These are phyloP conservation scores for Diachasma alloeum DNA, from an alignment of 1,140 invertebrate genomes.

Conservation along the genomic window DNA sequence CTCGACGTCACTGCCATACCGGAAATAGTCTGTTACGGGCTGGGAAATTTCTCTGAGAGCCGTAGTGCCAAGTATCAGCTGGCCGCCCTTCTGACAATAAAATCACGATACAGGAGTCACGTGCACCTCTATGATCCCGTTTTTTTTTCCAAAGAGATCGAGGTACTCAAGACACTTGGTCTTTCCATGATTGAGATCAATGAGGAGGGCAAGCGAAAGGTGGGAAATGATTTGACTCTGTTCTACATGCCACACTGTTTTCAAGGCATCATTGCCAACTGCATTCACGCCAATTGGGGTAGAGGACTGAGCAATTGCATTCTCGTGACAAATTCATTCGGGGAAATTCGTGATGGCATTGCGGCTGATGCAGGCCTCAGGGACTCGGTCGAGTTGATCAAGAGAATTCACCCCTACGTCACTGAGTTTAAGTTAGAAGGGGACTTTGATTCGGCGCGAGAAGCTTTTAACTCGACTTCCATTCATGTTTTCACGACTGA, in stretches of 20 bases:
- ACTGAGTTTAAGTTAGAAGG: slow-evolving; percentile 1
- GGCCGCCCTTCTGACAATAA: slow-evolving; percentile 17
- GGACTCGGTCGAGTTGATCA: slow-evolving; percentile 19
- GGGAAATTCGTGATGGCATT: slow-evolving; percentile 6
- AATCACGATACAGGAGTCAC: slow-evolving; percentile 12
- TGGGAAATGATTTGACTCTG: slow-evolving; percentile 3
- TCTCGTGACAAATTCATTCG: slow-evolving; percentile 22
- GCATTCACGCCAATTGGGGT: slow-evolving; percentile 21
- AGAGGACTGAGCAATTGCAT: slow-evolving; percentile 15
- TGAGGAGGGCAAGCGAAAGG: slow-evolving; percentile 11
- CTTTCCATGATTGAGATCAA: slow-evolving; percentile 16
- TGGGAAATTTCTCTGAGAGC: slow-evolving; percentile 22
- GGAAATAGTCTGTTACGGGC: slow-evolving; percentile 23
- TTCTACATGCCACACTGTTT: slow-evolving; percentile 29
- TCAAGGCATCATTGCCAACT: slow-evolving; percentile 22
- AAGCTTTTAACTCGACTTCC: slow-evolving; percentile 19
- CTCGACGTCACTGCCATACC: slow-evolving; percentile 6
- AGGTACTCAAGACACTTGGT: slow-evolving; percentile 18
- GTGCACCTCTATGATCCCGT: slow-evolving; percentile 24
- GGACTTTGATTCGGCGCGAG: background rate
- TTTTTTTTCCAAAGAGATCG: slow-evolving; percentile 23
- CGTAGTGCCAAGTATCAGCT: slow-evolving; percentile 17
- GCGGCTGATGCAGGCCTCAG: background rate
- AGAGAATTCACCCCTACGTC: background rate
- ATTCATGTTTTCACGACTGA: slow-evolving; percentile 18